Percentiles rank a stretch among this genome's conserved stretches.
Conservation (phyloP, 2,113 vertebrate genomes). For the Mirza zaza region DNA sequence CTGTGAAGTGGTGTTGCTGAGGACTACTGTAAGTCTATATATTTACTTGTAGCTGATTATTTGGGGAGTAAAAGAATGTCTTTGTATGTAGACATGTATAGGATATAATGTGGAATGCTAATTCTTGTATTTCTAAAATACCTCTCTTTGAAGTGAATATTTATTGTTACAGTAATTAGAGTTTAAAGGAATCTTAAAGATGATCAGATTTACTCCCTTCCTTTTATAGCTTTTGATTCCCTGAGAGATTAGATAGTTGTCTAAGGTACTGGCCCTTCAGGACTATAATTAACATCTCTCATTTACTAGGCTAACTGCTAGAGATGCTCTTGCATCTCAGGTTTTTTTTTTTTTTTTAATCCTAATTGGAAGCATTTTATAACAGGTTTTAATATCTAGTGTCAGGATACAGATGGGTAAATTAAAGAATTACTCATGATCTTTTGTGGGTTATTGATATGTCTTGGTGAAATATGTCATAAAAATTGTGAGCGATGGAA, state of each 20-base stretch:
- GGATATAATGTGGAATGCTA: background rate
- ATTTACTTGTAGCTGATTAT: background rate
- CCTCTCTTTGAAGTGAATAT: background rate
- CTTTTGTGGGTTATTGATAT: background rate
- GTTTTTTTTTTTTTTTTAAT: background rate
- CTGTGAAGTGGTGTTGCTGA: slow-evolving; percentile 94
- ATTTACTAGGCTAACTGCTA: background rate
- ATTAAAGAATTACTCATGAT: slow-evolving; percentile 19
- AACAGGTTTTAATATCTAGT: background rate
- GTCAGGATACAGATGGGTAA: background rate
- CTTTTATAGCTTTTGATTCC: background rate
- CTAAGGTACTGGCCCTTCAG: background rate
- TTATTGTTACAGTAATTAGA: background rate
- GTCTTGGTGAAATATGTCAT: background rate
- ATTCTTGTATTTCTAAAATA: background rate
- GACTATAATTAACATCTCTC: background rate
- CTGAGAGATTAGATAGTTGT: background rate
- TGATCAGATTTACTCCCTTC: background rate
- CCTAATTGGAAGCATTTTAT: slow-evolving; percentile 22
- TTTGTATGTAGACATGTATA: background rate
- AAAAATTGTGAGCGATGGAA: background rate
- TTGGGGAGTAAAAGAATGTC: background rate
- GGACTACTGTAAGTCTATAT: slow-evolving; percentile 89
- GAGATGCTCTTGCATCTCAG: background rate
- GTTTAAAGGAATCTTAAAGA: background rate